Percentiles rank a stretch among this genome's conserved stretches.
These are phyloP conservation scores for Trochalopteron elliotii DNA, from an alignment of 2,113 vertebrate genomes.

Conservation along the genomic window DNA sequence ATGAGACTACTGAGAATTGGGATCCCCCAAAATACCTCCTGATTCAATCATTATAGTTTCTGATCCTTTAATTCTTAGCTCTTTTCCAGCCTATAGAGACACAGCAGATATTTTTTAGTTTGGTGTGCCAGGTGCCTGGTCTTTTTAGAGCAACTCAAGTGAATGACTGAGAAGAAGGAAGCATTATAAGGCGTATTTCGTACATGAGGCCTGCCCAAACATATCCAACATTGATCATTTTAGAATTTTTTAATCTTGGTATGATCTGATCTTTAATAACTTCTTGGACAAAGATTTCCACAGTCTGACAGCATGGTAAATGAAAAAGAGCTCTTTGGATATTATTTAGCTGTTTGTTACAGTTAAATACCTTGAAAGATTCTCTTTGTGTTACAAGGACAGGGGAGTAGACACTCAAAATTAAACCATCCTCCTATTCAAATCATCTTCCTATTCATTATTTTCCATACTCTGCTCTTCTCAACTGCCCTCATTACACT, in stretches of 20 bases:
- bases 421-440: neutral
- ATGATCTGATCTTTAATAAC: neutral
- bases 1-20: neutral
- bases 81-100: neutral
- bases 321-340: neutral
- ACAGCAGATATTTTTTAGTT: neutral
- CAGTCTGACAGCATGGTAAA: neutral
- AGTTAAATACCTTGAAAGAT: neutral
- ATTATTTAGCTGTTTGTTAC: neutral
- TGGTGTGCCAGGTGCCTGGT: neutral
- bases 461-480: neutral
- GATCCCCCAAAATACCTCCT: neutral
- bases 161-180: neutral
- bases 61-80: neutral
- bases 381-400: neutral
- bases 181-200: fast-evolving
- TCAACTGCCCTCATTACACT: neutral
- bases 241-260: neutral
- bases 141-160: neutral
- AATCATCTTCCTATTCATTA: neutral
- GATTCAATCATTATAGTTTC: neutral
- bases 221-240: neutral
- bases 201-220: neutral
- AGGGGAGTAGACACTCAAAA: neutral
- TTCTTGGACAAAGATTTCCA: neutral